These are phyloP conservation scores for Psephotus haematonotus DNA, from an alignment of 2,113 vertebrate genomes.

Conservation along the genomic window DNA sequence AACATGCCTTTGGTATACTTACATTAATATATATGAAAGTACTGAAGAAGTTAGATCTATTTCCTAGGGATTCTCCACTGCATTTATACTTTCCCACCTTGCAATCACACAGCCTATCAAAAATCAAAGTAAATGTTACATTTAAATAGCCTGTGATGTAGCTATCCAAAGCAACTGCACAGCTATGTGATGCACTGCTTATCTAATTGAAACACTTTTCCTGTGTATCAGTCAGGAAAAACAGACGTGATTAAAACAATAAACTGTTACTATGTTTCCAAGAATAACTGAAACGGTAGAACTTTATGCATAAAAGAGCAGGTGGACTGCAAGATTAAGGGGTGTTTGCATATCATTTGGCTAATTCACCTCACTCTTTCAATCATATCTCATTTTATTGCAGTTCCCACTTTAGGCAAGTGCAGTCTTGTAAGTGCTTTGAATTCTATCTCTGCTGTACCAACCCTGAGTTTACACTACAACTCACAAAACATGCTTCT, in stretches of 20 bases:
- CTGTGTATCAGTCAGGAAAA: conserved; percentile 71
- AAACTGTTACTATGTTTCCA: conserved; percentile 48
- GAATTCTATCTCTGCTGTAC: not conserved
- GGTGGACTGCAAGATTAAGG: conserved; percentile 56
- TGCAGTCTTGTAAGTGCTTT: not conserved
- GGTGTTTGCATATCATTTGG: not conserved
- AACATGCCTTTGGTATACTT: not conserved
- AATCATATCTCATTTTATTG: not conserved
- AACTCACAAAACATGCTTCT: not conserved
- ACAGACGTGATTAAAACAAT: conserved; percentile 67
- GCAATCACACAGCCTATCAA: not conserved
- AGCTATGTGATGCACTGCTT: conserved; percentile 61
- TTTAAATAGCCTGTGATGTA: not conserved
- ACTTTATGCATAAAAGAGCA: not conserved
- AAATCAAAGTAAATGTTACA: not conserved
- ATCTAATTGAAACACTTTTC: conserved; percentile 72
- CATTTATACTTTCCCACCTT: not conserved
- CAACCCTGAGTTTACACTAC: not conserved
- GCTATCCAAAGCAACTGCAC: not conserved
- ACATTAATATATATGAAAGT: not conserved
- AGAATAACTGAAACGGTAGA: conserved; percentile 60
- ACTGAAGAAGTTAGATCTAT: not conserved
- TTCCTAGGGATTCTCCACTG: not conserved
- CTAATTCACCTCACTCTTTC: conserved; percentile 2
- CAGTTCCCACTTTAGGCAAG: not conserved